Conservation (phyloP, 2,888 invertebrate species). For the Leptogaster cylindrica region DNA sequence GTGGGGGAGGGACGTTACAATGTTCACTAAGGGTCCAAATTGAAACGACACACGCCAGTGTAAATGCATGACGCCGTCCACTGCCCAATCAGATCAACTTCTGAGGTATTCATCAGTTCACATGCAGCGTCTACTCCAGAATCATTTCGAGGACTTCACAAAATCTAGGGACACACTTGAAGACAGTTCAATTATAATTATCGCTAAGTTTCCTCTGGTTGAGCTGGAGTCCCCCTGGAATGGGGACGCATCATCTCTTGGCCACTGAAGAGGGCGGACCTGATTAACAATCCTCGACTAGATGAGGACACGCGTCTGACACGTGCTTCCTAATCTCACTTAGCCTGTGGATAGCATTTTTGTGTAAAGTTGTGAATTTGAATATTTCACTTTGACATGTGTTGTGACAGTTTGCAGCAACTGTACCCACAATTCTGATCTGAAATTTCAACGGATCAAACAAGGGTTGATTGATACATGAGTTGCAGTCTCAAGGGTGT, state of each 20-base stretch:
- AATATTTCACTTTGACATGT: slow-evolving; percentile 42
- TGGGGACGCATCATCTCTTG: neutral
- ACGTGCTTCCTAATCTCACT: slow-evolving; percentile 37
- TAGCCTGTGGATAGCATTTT: slow-evolving; percentile 29
- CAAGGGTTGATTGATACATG: slow-evolving; percentile 32
- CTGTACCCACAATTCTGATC: slow-evolving; percentile 17
- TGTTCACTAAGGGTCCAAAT: no score
- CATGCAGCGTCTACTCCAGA: slow-evolving; percentile 5
- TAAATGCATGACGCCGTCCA: slow-evolving; percentile 12
- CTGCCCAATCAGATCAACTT: slow-evolving; percentile 28
- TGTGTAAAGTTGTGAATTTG: slow-evolving; percentile 39
- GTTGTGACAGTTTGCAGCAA: slow-evolving; percentile 38
- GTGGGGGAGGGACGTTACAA: neutral
- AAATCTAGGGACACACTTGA: neutral
- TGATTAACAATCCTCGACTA: slow-evolving; percentile 35
- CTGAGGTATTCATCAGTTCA: slow-evolving; percentile 16
- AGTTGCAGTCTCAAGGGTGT: slow-evolving; percentile 7
- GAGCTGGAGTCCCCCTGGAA: slow-evolving; percentile 11
- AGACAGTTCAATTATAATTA: slow-evolving; percentile 36
- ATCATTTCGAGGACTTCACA: slow-evolving; percentile 1
- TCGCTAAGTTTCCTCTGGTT: slow-evolving; percentile 23
- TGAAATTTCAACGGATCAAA: neutral
- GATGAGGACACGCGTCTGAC: slow-evolving; percentile 23
- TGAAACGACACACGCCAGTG: slow-evolving; percentile 13
- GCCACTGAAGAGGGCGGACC: slow-evolving; percentile 13